Conservation (phyloP, 2,888 invertebrate genomes). For the Merodon equestris region DNA sequence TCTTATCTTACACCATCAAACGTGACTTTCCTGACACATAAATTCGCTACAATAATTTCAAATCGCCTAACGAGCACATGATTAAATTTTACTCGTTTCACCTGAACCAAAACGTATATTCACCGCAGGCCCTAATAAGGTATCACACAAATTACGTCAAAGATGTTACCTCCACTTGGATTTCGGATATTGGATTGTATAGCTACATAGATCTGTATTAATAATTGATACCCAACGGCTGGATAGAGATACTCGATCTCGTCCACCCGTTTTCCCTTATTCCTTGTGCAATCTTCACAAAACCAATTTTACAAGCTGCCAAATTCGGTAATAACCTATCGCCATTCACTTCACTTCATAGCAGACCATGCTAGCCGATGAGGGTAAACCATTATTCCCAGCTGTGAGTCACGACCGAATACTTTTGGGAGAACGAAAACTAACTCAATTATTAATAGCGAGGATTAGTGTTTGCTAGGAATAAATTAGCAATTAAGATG, state of each 20-base stretch:
- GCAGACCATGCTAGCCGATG: neutral
- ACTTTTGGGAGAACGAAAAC: constrained; percentile 18
- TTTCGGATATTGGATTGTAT: constrained; percentile 17
- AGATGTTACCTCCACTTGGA: neutral
- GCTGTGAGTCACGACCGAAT: constrained; percentile 17
- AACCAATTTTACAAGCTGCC: constrained; percentile 14
- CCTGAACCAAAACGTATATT: too few relatives aligned
- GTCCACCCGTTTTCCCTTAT: too few relatives aligned
- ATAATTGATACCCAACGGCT: constrained; percentile 44
- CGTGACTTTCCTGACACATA: neutral
- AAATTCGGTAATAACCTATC: constrained; percentile 18
- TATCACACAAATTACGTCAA: too few relatives aligned
- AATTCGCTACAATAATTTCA: too few relatives aligned
- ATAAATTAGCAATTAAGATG: constrained; percentile 66
- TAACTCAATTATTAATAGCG: constrained; percentile 62
- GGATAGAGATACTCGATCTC: neutral
- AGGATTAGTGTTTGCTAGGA: constrained; percentile 33
- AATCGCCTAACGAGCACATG: too few relatives aligned
- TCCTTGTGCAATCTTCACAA: constrained; percentile 4
- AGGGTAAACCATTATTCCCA: constrained; percentile 17
- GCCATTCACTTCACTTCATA: neutral
- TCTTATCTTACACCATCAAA: too few relatives aligned
- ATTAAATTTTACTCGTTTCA: too few relatives aligned
- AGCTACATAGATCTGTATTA: constrained; percentile 9
- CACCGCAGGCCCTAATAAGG: too few relatives aligned